phyloP scores from a whole-genome alignment of 2,888 invertebrate species.

The Cabera pusaria region DNA sequence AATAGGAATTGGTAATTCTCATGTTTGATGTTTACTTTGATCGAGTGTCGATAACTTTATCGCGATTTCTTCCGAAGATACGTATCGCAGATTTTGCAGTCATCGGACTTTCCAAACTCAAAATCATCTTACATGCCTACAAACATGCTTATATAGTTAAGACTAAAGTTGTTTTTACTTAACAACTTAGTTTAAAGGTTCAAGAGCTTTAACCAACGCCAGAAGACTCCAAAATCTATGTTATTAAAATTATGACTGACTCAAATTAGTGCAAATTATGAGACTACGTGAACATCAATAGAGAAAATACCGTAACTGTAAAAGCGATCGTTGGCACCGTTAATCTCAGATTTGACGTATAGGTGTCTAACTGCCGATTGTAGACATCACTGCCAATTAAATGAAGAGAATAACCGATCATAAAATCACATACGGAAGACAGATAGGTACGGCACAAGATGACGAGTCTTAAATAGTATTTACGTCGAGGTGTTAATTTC shows the following conservation, averaged over 20 bases:
- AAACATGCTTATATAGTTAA: too few species aligned
- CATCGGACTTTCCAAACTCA: too few species aligned
- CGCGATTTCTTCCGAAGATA: too few species aligned
- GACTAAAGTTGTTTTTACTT: too few species aligned
- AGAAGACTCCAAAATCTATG: neutral
- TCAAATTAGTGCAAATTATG: slow-evolving; percentile 30
- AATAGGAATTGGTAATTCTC: slow-evolving; percentile 12
- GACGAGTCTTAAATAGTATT: slow-evolving; percentile 77
- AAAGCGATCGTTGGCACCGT: slow-evolving; percentile 35
- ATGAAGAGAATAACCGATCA: slow-evolving; percentile 36
- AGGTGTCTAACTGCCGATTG: slow-evolving; percentile 46
- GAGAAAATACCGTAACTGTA: slow-evolving; percentile 33
- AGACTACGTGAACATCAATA: slow-evolving; percentile 23
- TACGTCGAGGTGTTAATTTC: slow-evolving; percentile 82
- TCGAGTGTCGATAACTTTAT: slow-evolving; percentile 9
- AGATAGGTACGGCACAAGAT: slow-evolving; percentile 63
- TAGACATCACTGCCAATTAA: slow-evolving; percentile 45
- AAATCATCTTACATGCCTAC: too few species aligned
- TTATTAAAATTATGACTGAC: slow-evolving; percentile 6
- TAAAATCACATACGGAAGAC: slow-evolving; percentile 52
- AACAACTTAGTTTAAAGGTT: too few species aligned
- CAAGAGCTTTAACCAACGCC: too few species aligned
- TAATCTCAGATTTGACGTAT: slow-evolving; percentile 38
- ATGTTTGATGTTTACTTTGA: slow-evolving; percentile 11
- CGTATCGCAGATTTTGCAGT: too few species aligned